Base-by-base conservation (phyloP, 2,888 invertebrate genomes). In the Oxycera nigricornis region DNA sequence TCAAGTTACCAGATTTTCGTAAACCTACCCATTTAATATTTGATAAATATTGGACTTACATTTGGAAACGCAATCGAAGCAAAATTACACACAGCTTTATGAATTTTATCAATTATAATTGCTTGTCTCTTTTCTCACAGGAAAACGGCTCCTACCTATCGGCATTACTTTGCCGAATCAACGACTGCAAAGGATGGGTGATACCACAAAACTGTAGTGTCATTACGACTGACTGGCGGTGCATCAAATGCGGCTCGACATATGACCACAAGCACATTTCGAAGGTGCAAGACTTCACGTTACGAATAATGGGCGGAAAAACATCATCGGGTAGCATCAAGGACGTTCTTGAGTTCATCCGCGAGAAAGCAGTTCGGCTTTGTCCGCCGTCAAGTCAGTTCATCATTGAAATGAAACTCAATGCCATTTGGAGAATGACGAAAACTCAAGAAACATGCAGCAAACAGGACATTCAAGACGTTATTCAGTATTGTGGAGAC, bases 161-260 rank as follows among this genome's bases (percentile, higher is more conserved):
- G 55, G 84, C 84, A 0, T 78, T 86, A 2, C 81, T 86, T 83
- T 79, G 87, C 85, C 73, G 89, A 86, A 86, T 82, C 87, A 79
- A 81, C 74, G 80, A 79, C 61, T 86, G 86, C 80, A 80, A 80
- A 50, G 84, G 86, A 20, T 78, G 82, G 73, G 82, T 83, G 20
- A 80, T 90, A 75, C 90, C 91, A 9, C 86, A 87, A 0, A 87
- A 91, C 81, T 90, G 92, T 2, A 83, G 90, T 73, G 87, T 89
- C 39, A 83, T 87, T 78, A 83, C 85, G 4, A 88, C 91, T 0
- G 82, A 86, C 3, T 93, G 92, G 92, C 87, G 88, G 76, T 93
- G 92, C 81, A 86, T 89, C 75, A 88, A 86, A 78, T 92, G 92
- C 81, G 86, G 80, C 41, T 80, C 78, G 35, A 80, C 82, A 6